Conservation (phyloP, 2,888 invertebrate genomes). For the Pelosia muscerda region DNA sequence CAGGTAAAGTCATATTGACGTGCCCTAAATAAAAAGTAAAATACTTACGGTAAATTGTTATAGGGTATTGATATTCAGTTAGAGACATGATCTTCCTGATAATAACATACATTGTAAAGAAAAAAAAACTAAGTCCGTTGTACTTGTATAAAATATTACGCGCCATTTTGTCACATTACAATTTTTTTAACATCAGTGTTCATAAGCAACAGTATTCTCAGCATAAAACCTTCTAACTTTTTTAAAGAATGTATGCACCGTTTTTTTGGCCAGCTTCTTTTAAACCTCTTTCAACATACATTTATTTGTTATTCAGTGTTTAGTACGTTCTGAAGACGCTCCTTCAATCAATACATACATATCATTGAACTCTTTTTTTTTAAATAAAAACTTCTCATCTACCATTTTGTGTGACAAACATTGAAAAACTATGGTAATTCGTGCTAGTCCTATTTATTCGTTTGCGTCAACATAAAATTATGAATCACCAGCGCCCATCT, state of each 20-base stretch:
- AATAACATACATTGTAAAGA: neutral
- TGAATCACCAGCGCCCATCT: conserved; percentile 10
- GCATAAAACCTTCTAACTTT: neutral
- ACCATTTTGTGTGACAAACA: neutral
- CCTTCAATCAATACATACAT: neutral
- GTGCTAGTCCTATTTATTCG: conserved; percentile 38
- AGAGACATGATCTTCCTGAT: neutral
- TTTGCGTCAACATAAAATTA: conserved; percentile 56
- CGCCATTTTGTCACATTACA: too few relatives aligned
- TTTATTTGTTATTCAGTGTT: neutral
- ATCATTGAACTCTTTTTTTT: conserved; percentile 1
- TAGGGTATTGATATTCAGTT: neutral
- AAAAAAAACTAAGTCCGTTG: neutral
- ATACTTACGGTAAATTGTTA: too few relatives aligned
- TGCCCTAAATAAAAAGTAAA: too few relatives aligned
- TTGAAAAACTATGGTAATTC: conserved; percentile 4
- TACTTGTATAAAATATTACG: too few relatives aligned
- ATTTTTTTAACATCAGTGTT: neutral
- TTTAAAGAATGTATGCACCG: neutral
- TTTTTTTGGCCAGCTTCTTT: neutral
- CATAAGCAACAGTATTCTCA: neutral
- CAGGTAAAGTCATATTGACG: too few relatives aligned
- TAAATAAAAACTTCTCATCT: neutral
- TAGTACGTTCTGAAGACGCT: neutral
- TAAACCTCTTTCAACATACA: neutral